Percentiles rank a stretch among this genome's conserved stretches.
Conservation (phyloP, 2,113 vertebrate genomes). For the Sander vitreus region DNA sequence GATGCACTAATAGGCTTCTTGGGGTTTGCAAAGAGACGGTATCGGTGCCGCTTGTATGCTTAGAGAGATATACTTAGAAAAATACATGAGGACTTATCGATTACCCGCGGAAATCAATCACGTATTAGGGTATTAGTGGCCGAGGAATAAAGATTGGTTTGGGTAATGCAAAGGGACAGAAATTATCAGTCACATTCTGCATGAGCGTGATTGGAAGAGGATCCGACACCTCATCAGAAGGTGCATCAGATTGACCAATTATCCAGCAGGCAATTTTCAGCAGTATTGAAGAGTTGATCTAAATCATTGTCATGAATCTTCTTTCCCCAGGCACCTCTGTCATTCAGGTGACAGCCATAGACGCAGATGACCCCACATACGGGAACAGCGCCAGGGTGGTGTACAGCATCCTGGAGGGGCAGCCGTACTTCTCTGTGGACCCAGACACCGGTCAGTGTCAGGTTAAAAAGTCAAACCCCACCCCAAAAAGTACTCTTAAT, state of each 20-base stretch:
- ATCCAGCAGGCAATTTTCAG: conserved; percentile 53
- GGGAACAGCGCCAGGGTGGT: conserved; percentile 95
- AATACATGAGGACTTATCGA: conserved; percentile 76
- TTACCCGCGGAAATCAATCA: conserved; percentile 63
- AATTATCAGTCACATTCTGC: conserved; percentile 64
- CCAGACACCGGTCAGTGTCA: conserved; percentile 90
- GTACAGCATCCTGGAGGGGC: conserved; percentile 97
- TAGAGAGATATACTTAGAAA: conserved; percentile 66
- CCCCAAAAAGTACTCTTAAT: not conserved
- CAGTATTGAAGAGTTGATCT: conserved; percentile 60
- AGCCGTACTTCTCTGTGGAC: conserved; percentile 96
- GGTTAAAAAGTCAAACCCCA: not conserved
- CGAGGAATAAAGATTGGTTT: conserved; percentile 53
- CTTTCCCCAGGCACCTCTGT: conserved; percentile 90
- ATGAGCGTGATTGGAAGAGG: conserved; percentile 50
- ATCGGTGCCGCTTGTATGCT: conserved; percentile 32
- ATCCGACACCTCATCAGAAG: conserved; percentile 66
- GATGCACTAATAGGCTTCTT: conserved; percentile 65
- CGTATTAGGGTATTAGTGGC: conserved; percentile 46
- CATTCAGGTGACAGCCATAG: conserved; percentile 93
- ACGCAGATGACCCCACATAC: conserved; percentile 93
- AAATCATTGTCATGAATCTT: conserved; percentile 59
- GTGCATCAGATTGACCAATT: conserved; percentile 60
- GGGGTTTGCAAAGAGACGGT: conserved; percentile 50
- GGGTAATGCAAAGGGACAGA: conserved; percentile 58